Evolutionary conservation across 1,140 invertebrate species (phyloP), one percentile per base, ranked within the genome.

Genomic region (Drosophila cardini): DNA sequence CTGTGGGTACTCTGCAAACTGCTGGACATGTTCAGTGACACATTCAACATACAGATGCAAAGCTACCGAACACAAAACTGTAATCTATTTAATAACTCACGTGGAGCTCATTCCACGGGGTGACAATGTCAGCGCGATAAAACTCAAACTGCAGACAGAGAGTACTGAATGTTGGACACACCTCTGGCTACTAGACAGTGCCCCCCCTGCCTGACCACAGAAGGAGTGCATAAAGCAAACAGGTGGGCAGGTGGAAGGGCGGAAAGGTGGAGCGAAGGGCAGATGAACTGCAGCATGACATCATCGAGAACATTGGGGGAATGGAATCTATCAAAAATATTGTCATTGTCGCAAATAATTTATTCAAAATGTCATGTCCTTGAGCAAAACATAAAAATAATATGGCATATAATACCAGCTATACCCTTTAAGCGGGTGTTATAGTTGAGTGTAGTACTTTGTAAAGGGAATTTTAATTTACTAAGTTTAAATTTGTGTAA

Each of bases 21-120:
- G 65, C 34, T 50, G 55, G 45, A 75, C 56, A 71, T 79, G 80
- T 50, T 45, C 56, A 69, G 43, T 48, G 58, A 73, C 71, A 73
- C 62, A 65, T 76, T 76, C 21, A 4, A 26, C 21, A 26, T 5
- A 26, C 62, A 65, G 50, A 68, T 64, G 72, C 65, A 71, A 78
- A 76, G 52, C 53, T 55, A 68, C 43, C 7, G 45, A 72, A 72
- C 69, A 72, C 72, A 79, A 87, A 81, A 87, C 72, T 68, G 79
- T 86, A 83, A 86, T 86, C 83, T 87, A 86, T 86, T 86, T 87
- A 83, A 86, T 86, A 87, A 87, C 80, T 80, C 78, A 85, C 83
- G 58, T 72, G 78, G 67, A 57, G 55, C 50, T 68, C 21, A 3
- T 1, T 1, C 21, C 70, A 64, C 57, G 62, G 43, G 69, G 63